Percentiles rank a stretch among this genome's conserved stretches.
These are phyloP conservation scores for Takifugu bimaculatus DNA, from an alignment of 2,113 vertebrate genomes.

Conservation along the genomic window DNA sequence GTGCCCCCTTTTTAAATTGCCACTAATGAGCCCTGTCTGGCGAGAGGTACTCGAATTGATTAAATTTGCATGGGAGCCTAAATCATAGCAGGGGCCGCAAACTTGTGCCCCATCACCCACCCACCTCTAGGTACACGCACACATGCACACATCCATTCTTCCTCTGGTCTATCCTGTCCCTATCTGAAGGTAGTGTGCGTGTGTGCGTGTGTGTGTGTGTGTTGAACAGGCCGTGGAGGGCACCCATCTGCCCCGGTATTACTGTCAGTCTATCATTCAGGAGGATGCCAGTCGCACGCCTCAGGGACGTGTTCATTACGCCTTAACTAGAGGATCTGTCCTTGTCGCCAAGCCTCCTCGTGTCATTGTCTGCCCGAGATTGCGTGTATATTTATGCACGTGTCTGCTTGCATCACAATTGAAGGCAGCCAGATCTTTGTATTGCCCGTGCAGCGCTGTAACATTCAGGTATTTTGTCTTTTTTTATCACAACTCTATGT, in stretches of 20 bases:
- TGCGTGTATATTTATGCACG: slow-evolving; percentile 61
- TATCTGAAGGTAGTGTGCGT: slow-evolving; percentile 41
- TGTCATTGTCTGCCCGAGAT: slow-evolving; percentile 65
- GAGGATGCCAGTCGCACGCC: slow-evolving; percentile 63
- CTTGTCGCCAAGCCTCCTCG: slow-evolving; percentile 59
- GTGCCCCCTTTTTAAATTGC: slow-evolving; percentile 78
- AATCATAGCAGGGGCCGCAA: slow-evolving; percentile 73
- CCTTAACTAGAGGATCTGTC: slow-evolving; percentile 77
- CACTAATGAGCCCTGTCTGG: slow-evolving; percentile 79
- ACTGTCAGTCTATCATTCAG: slow-evolving; percentile 78
- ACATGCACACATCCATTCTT: slow-evolving; percentile 9
- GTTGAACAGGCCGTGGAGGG: slow-evolving; percentile 61
- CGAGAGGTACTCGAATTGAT: slow-evolving; percentile 82
- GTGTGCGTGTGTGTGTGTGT: slow-evolving; percentile 23
- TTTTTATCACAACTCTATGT: not conserved
- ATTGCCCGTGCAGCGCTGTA: no score
- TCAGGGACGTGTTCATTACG: slow-evolving; percentile 75
- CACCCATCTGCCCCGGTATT: slow-evolving; percentile 74
- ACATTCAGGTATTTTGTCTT: not conserved
- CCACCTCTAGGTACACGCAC: slow-evolving; percentile 45
- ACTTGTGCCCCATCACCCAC: slow-evolving; percentile 55
- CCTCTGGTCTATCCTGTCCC: slow-evolving; percentile 14
- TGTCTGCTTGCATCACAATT: slow-evolving; percentile 56
- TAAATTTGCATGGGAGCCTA: slow-evolving; percentile 83
- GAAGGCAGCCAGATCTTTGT: slow-evolving; percentile 11